Base-by-base conservation (phyloP, 2,113 vertebrate genomes). In the Sclerurus mexicanus region DNA sequence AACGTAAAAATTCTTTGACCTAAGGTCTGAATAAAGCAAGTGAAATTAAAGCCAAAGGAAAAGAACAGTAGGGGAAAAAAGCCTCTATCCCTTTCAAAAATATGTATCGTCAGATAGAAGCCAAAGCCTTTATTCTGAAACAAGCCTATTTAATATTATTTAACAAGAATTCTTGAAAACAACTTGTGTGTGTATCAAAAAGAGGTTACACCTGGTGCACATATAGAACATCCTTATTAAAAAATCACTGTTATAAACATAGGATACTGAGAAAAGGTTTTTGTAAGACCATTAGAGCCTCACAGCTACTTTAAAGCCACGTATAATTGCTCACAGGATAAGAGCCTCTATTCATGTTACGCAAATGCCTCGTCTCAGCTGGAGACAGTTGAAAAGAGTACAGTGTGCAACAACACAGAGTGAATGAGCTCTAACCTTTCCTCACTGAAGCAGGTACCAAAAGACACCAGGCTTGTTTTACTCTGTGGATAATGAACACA, bases 291-390 rank as follows among this genome's bases (percentile, higher is more conserved):
- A 71, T 92, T 89, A 95, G 59, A 89, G 31, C 44, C 50, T 90
- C 91, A 89, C 33, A 86, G 73, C 37, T 91, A 59, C 87, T 71
- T 87, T 89, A 71, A 75, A 58, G 67, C 30, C 62, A 75, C 1
- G 1, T 94, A 92, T 96, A 98, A 96, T 95, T 88, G 82, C 46
- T 74, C 52, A 89, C 93, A 92, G 85, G 93, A 95, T 87, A 89
- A 96, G 21, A 94, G 35, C 52, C n/a, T 92, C 81, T 63, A 91
- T 94, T 96, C 89, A 75, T 85, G 91, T 93, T 81, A 85, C 64
- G 80, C 82, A 92, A 88, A 96, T 95, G 94, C 94, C 78, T 96
- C 93, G 79, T 72, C 95, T 95, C 72, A 88, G 87, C 27, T 94
- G 89, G 93, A 94, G 60, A 40, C 63, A 94, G 81, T n/a, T 94